phyloP scores from a whole-genome alignment of 2,888 invertebrate genomes.

The Cheilosia vulpina region DNA sequence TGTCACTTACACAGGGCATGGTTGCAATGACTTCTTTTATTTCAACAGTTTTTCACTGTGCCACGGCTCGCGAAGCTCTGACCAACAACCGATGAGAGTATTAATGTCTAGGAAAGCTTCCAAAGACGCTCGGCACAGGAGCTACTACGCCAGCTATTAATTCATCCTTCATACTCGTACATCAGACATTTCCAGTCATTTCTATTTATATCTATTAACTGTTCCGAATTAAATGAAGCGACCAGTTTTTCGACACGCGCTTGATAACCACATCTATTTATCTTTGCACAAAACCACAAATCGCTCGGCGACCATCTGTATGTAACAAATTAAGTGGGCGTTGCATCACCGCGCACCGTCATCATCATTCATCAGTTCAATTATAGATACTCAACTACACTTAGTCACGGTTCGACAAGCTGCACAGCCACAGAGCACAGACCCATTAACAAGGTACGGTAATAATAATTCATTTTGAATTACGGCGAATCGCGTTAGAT shows the following conservation, averaged over 20 bases:
- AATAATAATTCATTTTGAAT: constrained; percentile 24
- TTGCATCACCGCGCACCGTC: constrained; percentile 44
- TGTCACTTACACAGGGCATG: too few species aligned
- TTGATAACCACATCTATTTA: constrained; percentile 22
- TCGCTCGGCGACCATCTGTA: constrained; percentile 11
- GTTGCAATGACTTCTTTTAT: too few species aligned
- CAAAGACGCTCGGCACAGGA: too few species aligned
- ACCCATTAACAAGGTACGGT: constrained; percentile 9
- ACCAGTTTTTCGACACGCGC: constrained; percentile 35
- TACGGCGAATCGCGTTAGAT: constrained; percentile 12
- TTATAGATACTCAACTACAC: constrained; percentile 35
- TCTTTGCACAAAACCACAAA: constrained; percentile 27
- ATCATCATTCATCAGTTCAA: constrained; percentile 46
- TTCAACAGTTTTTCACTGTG: too few species aligned
- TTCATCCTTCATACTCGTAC: not conserved
- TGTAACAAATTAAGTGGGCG: constrained; percentile 27
- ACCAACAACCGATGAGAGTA: too few species aligned
- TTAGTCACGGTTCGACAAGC: constrained; percentile 53
- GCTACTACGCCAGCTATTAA: too few species aligned
- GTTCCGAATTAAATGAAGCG: constrained; percentile 4
- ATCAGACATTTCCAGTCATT: not conserved
- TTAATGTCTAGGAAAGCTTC: too few species aligned
- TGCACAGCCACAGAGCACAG: not conserved
- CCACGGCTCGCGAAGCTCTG: too few species aligned
- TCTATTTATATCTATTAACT: constrained; percentile 35